Evolutionary conservation across 2,888 invertebrate species (phyloP), one percentile per base, ranked within the genome.

Genomic region (Thymelicus sylvestris): DNA sequence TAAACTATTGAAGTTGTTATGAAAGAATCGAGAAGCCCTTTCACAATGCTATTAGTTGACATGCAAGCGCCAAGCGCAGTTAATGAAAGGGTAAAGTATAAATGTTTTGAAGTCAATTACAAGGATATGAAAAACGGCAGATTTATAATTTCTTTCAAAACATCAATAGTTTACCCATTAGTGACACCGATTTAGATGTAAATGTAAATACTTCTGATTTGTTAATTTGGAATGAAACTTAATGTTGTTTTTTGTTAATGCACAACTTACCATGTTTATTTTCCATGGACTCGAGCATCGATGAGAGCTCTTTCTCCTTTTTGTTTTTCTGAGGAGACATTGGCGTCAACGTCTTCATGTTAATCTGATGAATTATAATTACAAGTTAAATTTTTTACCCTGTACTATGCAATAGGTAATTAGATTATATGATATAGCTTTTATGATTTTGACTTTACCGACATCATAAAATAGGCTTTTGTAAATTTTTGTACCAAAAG

Each of bases 231-330:
- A 61, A 66, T 71, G 66, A 71, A 60, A 38, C 3, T 44, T 59
- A 5, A 62, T n/a, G 31, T 63, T 69, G 7, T 38, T 69, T 19
- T 59, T 38, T 62, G 24, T 55, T 15, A 7, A 64, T 63, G 12
- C 41, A 61, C 24, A 0, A 91, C 96, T 94, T 95, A 97, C 97
- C 97, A 90, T 97, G 97, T 86, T 97, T 97, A 41, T 96, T 95
- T 82, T 97, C 97, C 95, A 97, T 96, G 68, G 96, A 96, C 75
- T 96, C 95, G 61, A 97, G 95, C 91, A 97, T 95, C 19, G 96
- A 95, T 39, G 96, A 95, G 68, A 97, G 83, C 81, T 97, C 97
- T 81, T 96, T 96, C 67, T 97, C 96, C 75, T 92, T 93, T 76
- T 96, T 96, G 47, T 90, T 91, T 77, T 96, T 96, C 78, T 95